phyloP scores from a whole-genome alignment of 2,888 invertebrate species.

The Phyto melanocephala region DNA sequence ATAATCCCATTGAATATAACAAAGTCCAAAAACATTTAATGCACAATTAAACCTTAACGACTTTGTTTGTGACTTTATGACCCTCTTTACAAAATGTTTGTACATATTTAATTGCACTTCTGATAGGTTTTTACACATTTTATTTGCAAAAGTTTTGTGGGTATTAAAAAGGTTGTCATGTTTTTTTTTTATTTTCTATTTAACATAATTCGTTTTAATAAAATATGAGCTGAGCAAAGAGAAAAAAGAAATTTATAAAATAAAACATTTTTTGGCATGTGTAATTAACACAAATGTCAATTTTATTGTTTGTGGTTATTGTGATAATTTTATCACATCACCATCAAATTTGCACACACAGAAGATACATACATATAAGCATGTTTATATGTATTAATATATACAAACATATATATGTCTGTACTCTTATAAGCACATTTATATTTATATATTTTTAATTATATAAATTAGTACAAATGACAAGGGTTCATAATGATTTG shows the following conservation, averaged over 20 bases:
- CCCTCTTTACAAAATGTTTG: not conserved
- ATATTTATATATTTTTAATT: too few relatives aligned
- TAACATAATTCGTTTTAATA: conserved; percentile 3
- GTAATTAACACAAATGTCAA: conserved; percentile 66
- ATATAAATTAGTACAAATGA: too few relatives aligned
- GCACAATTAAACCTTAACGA: not conserved
- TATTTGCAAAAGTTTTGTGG: not conserved
- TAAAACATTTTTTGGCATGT: conserved; percentile 55
- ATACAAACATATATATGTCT: not conserved
- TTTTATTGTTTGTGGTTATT: conserved; percentile 59
- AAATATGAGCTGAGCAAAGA: not conserved
- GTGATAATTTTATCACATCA: conserved; percentile 60
- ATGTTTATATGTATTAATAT: not conserved
- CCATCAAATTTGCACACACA: conserved; percentile 26
- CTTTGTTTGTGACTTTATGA: not conserved
- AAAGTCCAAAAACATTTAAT: not conserved
- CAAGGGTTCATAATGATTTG: too few relatives aligned
- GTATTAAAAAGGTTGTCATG: conserved; percentile 14
- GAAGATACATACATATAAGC: not conserved
- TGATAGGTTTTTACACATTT: not conserved
- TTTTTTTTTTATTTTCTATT: conserved; percentile 25
- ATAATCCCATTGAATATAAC: too few relatives aligned
- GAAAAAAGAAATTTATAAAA: not conserved
- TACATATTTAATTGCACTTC: not conserved
- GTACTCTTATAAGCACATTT: too few relatives aligned